Evolutionary conservation across 1,140 invertebrate species (phyloP).

Genomic region (Brachionus calyciflorus): DNA sequence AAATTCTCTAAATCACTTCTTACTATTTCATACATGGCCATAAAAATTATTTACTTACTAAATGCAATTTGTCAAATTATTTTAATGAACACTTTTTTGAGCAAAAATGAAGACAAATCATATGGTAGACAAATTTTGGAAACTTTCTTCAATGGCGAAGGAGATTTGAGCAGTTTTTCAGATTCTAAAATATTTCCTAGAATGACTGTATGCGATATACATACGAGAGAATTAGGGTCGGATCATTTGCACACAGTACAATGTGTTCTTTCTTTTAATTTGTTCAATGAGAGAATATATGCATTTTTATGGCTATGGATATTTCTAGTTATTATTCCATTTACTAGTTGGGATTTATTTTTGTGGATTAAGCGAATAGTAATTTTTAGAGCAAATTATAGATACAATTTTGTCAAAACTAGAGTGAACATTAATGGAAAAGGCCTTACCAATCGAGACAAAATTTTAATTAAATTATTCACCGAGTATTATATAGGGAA

Average conservation of each 20-base stretch:
- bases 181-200: slow-evolving; percentile 43
- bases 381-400: slow-evolving; percentile 15
- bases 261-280: slow-evolving; percentile 45
- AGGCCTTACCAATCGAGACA: not conserved
- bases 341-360: not conserved
- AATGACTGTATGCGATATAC: slow-evolving; percentile 42
- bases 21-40: slow-evolving; percentile 1
- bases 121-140: slow-evolving; percentile 20
- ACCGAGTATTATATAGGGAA: slow-evolving; percentile 38
- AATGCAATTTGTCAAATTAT: slow-evolving; percentile 27
- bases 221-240: slow-evolving; percentile 28
- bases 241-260: slow-evolving; percentile 45
- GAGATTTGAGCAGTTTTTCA: not conserved
- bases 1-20: slow-evolving; percentile 13
- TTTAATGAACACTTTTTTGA: slow-evolving; percentile 39
- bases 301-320: slow-evolving; percentile 45
- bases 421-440: not conserved
- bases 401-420: slow-evolving; percentile 30
- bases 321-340: slow-evolving; percentile 31
- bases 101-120: slow-evolving; percentile 9
- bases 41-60: slow-evolving; percentile 24
- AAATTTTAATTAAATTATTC: slow-evolving; percentile 38
- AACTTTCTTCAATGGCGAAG: slow-evolving; percentile 18
- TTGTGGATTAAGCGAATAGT: not conserved
- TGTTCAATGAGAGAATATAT: slow-evolving; percentile 46